Conservation (phyloP, 2,113 vertebrate genomes). For the Prunella himalayana region DNA sequence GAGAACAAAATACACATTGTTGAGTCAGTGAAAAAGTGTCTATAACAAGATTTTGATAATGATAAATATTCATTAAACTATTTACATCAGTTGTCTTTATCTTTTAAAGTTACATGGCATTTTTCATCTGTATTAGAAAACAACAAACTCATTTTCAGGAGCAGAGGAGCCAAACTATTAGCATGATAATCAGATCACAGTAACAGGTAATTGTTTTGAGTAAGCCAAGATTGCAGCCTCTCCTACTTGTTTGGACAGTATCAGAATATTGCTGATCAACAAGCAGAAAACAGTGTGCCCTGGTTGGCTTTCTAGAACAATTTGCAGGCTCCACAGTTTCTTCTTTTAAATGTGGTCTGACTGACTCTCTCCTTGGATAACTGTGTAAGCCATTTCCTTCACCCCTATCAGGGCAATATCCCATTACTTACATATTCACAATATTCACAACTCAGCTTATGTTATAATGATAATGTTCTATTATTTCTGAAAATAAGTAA, state of each 20-base stretch:
- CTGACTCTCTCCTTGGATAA: neutral
- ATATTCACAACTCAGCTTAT: neutral
- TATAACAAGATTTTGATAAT: neutral
- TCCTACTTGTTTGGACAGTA: constrained; percentile 54
- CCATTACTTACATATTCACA: neutral
- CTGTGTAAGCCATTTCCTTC: neutral
- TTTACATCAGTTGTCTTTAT: neutral
- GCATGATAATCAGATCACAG: constrained; percentile 52
- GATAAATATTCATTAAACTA: neutral
- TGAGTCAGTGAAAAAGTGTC: neutral
- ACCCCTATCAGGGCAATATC: neutral
- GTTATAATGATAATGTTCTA: neutral
- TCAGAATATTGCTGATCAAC: constrained; percentile 58
- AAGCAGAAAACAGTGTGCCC: neutral
- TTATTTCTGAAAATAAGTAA: neutral
- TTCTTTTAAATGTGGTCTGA: neutral
- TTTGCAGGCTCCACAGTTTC: neutral
- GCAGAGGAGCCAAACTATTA: constrained; percentile 25
- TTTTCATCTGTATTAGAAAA: constrained; percentile 25
- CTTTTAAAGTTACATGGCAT: neutral
- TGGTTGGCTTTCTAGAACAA: neutral
- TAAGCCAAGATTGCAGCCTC: constrained; percentile 39
- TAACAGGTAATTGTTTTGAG: constrained; percentile 43
- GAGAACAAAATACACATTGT: neutral
- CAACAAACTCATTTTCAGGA: constrained; percentile 41